Evolutionary conservation across 2,797 vertebrate genomes (phyloP), one percentile per base, ranked within the genome.

Genomic region (Pangasius macronema): DNA sequence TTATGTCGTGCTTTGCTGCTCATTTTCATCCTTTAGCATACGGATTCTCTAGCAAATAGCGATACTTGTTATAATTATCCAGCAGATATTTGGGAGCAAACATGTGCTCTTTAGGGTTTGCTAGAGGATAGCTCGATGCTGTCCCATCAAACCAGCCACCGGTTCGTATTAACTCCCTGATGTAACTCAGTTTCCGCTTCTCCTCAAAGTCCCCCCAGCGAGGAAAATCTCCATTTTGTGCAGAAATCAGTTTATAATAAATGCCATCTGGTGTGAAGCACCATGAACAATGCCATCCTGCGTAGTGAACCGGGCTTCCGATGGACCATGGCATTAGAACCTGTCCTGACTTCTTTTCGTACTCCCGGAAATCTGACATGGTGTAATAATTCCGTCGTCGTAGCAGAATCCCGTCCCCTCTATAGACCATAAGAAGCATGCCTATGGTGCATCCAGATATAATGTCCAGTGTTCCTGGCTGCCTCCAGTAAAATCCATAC

Each of bases 241-340:
- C 97, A 0, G 97, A 97, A 88, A 97, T 91, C 36, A 97, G 94
- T 93, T 97, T 97, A 91, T 95, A 95, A 91, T 96, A 95, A 92
- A 97, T 97, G 33, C 97, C 97, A 87, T 97, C 96, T 0, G 96
- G 97, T 30, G 93, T 94, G 89, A 97, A 97, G 88, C 97, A 97
- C 97, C 97, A 97, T 36, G 97, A 97, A 84, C 97, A 97, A 92
- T 97, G 97, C 97, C 97, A 97, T 85, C 97, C 97, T 9, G 96
- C 96, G 39, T 96, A 97, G 92, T 97, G 97, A 85, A 97, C 94
- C 0, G 96, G 96, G 87, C 96, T 97, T 77, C 97, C 97, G 27
- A 97, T 93, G 0, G 96, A 95, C 97, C 97, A 97, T 86, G 96
- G 96, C 73, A 97, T 95, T 89, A 97, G 91, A 92, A 96, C 95